Percentiles rank a stretch among this genome's conserved stretches.
Conservation (phyloP, 1,140 invertebrate species). For the Rhagoletis pomonella region DNA sequence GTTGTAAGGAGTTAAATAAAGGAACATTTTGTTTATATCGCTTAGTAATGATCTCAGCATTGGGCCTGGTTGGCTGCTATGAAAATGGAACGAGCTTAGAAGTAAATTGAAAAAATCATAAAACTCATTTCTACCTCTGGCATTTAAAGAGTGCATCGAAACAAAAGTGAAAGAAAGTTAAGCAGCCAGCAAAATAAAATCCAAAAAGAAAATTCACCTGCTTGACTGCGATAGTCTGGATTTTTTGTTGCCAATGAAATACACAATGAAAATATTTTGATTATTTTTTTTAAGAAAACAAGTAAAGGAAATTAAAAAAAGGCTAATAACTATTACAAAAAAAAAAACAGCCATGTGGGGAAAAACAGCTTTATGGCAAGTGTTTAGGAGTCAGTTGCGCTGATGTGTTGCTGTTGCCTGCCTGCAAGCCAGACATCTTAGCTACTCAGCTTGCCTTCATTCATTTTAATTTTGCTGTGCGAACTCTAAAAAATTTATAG, state of each 20-base stretch:
- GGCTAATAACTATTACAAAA: background rate
- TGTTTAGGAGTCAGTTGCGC: background rate
- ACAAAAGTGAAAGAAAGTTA: background rate
- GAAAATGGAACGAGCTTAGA: background rate
- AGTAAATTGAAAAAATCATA: background rate
- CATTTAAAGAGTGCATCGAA: background rate
- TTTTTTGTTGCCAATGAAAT: constrained; percentile 14
- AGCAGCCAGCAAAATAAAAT: background rate
- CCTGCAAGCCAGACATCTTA: background rate
- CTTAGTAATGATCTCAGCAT: constrained; percentile 35
- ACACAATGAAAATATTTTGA: background rate
- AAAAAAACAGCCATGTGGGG: background rate
- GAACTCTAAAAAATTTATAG: constrained; percentile 28
- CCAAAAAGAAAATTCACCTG: background rate
- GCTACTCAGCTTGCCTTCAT: background rate
- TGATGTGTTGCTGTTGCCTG: background rate
- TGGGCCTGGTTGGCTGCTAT: background rate
- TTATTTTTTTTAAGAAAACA: too few relatives aligned
- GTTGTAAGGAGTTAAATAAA: background rate
- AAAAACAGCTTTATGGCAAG: too few relatives aligned
- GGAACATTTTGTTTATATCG: background rate
- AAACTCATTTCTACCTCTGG: background rate
- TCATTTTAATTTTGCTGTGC: background rate
- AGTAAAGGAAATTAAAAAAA: too few relatives aligned
- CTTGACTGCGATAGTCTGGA: background rate